Evolutionary conservation across 2,113 vertebrate species (phyloP).

Genomic region (Mirza zaza): DNA sequence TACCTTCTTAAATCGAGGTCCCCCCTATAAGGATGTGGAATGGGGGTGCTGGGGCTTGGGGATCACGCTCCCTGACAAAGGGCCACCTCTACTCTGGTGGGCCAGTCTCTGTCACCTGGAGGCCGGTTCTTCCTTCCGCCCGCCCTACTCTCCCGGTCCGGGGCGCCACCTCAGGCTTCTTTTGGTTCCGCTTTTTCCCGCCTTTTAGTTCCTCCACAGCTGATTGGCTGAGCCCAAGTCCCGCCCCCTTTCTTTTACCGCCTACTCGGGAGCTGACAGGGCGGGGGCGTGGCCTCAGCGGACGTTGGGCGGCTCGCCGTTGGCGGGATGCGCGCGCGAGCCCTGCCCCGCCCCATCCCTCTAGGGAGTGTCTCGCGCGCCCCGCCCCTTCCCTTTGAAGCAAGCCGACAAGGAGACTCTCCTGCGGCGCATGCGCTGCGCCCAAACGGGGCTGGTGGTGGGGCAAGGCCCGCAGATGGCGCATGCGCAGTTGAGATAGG

Average conservation of each 20-base stretch:
- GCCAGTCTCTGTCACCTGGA: background rate
- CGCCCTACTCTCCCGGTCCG: background rate
- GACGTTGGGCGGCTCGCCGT: constrained; percentile 69
- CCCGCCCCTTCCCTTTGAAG: constrained; percentile 17
- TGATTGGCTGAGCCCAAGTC: background rate
- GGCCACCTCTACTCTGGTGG: background rate
- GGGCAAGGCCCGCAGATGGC: rapidly evolving
- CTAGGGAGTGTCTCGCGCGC: background rate
- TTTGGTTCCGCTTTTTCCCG: constrained; percentile 73
- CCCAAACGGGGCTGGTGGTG: rapidly evolving
- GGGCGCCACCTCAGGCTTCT: background rate
- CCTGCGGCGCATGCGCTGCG: constrained; percentile 35
- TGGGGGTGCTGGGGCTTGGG: background rate
- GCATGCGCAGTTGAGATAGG: background rate
- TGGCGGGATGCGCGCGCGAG: constrained; percentile 27
- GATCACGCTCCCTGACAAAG: background rate
- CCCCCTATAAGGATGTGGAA: background rate
- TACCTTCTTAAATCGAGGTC: constrained; percentile 23
- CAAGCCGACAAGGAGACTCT: background rate
- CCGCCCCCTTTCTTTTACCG: background rate
- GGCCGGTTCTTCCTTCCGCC: background rate
- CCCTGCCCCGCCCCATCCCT: background rate
- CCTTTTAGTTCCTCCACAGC: constrained; percentile 63
- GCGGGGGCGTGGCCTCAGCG: constrained; percentile 39
- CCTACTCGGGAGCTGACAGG: background rate